Conservation (phyloP, 1,140 invertebrate species). For the Schlechtendalia chinensis region DNA sequence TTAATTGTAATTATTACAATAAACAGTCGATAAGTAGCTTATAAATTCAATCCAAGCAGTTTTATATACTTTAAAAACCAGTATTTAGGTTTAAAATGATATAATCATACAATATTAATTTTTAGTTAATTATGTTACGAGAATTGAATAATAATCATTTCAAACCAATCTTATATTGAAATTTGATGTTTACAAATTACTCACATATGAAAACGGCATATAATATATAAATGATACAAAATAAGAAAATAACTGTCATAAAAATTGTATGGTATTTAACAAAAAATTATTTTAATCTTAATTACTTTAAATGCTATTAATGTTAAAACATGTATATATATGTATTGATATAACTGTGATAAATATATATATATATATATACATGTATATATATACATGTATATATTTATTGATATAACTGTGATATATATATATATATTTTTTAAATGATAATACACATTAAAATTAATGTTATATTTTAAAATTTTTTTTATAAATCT, state of each 20-base stretch:
- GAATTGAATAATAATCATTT: neutral
- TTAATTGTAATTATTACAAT: neutral
- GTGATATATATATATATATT: neutral
- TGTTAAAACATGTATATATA: neutral
- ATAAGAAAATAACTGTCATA: too few species aligned
- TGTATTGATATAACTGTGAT: neutral
- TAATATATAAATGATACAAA: too few species aligned
- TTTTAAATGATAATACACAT: too few species aligned
- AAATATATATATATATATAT: neutral
- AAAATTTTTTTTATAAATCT: neutral
- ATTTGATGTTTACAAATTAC: too few species aligned
- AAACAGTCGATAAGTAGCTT: neutral
- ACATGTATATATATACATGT: neutral
- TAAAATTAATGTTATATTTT: neutral
- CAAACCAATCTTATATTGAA: neutral
- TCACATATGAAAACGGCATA: too few species aligned
- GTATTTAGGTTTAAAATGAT: neutral
- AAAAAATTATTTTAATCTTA: neutral
- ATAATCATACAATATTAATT: neutral
- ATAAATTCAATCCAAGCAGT: too few species aligned
- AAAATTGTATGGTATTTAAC: too few species aligned
- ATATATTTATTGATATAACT: neutral
- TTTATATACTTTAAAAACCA: neutral
- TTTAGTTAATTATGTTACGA: neutral
- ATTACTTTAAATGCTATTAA: neutral